Percentiles rank a stretch among this genome's conserved stretches.
Evolutionary conservation across 2,113 vertebrate genomes (phyloP).

Genomic region (Anas platyrhynchos): DNA sequence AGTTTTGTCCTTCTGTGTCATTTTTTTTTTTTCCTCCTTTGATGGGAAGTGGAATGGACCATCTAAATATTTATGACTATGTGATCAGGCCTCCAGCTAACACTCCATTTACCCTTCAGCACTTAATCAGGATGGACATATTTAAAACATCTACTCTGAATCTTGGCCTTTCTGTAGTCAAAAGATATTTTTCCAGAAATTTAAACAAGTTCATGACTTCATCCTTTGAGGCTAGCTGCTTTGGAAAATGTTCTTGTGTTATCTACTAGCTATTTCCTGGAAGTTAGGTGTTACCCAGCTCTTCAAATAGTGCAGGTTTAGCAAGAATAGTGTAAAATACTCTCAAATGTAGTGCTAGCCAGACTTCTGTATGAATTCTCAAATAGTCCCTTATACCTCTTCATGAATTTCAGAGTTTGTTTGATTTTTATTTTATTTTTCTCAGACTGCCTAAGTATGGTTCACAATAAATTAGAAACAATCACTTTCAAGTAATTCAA

Average conservation of each 20-base stretch:
- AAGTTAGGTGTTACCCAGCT: background rate
- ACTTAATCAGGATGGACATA: background rate
- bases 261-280: background rate
- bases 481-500: background rate
- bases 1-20: background rate
- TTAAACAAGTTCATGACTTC: background rate
- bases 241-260: background rate
- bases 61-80: constrained; percentile 44
- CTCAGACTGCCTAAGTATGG: background rate
- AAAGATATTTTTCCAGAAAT: background rate
- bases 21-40: background rate
- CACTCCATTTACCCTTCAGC: background rate
- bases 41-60: background rate
- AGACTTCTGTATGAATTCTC: background rate
- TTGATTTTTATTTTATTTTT: background rate
- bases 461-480: background rate
- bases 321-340: background rate
- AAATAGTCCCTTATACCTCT: accelerated
- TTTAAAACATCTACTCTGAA: constrained; percentile 4
- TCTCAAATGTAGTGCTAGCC: background rate
- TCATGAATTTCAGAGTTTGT: background rate
- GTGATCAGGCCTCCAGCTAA: background rate
- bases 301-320: background rate
- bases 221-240: background rate
- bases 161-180: background rate